Conservation (phyloP, 2,113 vertebrate species). For the Chaetura pelagica region DNA sequence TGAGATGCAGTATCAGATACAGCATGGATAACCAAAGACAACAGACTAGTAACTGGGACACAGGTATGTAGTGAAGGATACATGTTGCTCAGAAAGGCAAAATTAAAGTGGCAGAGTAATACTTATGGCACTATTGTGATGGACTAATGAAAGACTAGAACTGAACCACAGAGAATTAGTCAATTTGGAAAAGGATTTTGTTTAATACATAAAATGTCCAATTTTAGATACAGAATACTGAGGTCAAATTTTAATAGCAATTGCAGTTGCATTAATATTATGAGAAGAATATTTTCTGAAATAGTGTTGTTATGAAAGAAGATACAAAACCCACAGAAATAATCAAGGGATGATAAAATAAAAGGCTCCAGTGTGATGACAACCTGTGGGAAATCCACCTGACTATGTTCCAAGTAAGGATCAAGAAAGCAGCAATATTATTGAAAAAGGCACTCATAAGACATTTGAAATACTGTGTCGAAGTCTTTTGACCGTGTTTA, state of each 20-base stretch:
- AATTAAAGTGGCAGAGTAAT: not conserved
- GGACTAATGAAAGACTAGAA: not conserved
- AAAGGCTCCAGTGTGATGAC: not conserved
- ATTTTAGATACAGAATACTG: not conserved
- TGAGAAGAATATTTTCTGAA: not conserved
- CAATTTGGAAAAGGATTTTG: not conserved
- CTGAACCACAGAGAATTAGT: not conserved
- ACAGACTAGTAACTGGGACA: not conserved
- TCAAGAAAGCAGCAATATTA: not conserved
- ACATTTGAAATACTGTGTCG: not conserved
- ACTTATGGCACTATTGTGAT: not conserved
- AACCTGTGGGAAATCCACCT: not conserved
- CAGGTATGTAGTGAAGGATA: not conserved
- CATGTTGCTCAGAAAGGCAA: not conserved
- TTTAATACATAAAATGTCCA: not conserved
- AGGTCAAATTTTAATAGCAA: not conserved
- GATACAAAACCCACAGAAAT: not conserved
- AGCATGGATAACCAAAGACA: not conserved
- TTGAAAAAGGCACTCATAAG: not conserved
- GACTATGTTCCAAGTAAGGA: not conserved
- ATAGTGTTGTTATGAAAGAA: not conserved
- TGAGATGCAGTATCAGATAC: not conserved
- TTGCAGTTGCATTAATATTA: not conserved
- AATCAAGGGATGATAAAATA: not conserved
- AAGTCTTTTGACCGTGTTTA: not conserved